A percentile compares a stretch with the other conserved stretches of the same genome.
Evolutionary conservation across 2,888 invertebrate genomes (phyloP).

Genomic region (Yponomeuta cagnagella): DNA sequence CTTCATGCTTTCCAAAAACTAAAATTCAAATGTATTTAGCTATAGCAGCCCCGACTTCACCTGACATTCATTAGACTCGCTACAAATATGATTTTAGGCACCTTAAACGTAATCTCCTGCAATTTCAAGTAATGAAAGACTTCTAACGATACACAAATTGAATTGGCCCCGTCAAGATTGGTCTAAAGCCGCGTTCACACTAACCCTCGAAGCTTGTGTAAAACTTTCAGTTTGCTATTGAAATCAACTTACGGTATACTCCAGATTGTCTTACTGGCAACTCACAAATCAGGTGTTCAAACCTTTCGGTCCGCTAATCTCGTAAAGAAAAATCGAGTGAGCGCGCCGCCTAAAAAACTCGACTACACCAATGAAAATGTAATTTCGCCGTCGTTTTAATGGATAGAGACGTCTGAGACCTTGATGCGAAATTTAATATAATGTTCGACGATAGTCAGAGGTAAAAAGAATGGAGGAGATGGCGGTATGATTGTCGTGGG

Average conservation of each 20-base stretch:
- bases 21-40: no score
- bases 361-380: slow-evolving; percentile 39
- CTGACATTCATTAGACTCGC: neutral
- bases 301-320: no score
- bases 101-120: neutral
- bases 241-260: no score
- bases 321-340: neutral
- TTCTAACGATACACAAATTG: neutral
- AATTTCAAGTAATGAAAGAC: neutral
- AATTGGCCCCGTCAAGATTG: neutral
- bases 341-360: neutral
- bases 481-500: slow-evolving; percentile 55
- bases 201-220: neutral
- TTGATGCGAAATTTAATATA: slow-evolving; percentile 62
- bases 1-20: no score
- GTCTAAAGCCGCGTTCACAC: neutral
- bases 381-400: slow-evolving; percentile 59
- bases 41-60: no score
- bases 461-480: slow-evolving; percentile 38
- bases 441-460: slow-evolving; percentile 47
- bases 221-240: neutral
- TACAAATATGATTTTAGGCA: neutral
- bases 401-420: slow-evolving; percentile 54
- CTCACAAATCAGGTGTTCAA: no score
- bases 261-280: no score